Evolutionary conservation across 2,113 vertebrate species (phyloP).

Genomic region (Percopsis transmontana): DNA sequence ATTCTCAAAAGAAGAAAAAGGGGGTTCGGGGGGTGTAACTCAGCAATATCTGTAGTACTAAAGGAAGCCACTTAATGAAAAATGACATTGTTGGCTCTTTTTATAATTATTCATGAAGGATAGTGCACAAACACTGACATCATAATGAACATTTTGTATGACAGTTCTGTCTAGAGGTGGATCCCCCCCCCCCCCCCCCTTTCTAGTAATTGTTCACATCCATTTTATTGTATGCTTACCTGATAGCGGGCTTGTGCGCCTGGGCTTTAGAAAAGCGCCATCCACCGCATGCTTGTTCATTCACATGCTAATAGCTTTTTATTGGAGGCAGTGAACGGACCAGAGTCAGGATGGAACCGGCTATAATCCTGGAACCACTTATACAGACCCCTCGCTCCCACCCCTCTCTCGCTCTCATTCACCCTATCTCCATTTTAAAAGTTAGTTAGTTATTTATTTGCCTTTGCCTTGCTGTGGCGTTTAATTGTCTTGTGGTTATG

Average conservation of each 20-base stretch:
- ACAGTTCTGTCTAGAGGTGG: background rate
- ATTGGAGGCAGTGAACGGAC: conserved; percentile 64
- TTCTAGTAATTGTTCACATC: conserved; percentile 16
- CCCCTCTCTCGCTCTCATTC: conserved; percentile 13
- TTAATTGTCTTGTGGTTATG: conserved; percentile 70
- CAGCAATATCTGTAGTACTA: too few species aligned
- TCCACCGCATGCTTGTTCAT: conserved; percentile 62
- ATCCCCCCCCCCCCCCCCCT: too few species aligned
- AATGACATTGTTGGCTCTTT: background rate
- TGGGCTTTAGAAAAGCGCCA: conserved; percentile 58
- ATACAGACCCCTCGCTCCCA: conserved; percentile 50
- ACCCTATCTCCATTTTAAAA: conserved; percentile 47
- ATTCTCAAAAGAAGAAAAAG: background rate
- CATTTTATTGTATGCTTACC: conserved; percentile 61
- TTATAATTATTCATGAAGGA: background rate
- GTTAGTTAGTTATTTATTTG: conserved; percentile 6
- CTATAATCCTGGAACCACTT: conserved; percentile 69
- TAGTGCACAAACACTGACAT: background rate
- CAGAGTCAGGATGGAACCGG: conserved; percentile 66
- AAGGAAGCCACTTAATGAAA: background rate
- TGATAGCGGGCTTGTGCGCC: conserved; percentile 67
- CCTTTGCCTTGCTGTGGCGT: conserved; percentile 51
- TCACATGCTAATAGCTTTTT: conserved; percentile 76
- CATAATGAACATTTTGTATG: background rate
- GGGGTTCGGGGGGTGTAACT: too few species aligned